Evolutionary conservation across 2,888 invertebrate genomes (phyloP).

Genomic region (Drosophila crucigera): DNA sequence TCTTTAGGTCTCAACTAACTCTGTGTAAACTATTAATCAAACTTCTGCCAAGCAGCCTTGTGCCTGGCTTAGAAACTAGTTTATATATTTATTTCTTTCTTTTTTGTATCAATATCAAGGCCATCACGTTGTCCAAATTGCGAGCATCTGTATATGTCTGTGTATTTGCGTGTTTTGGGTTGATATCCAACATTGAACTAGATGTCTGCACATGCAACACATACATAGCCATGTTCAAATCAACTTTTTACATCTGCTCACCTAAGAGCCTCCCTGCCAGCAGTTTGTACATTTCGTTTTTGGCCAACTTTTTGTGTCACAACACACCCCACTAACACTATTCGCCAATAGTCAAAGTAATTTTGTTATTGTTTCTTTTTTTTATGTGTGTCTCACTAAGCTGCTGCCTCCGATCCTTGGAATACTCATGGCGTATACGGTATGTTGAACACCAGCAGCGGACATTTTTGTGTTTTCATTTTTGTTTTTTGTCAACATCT

Average conservation of each 20-base stretch:
- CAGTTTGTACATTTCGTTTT: slow-evolving; percentile 47
- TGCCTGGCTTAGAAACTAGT: neutral
- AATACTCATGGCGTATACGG: slow-evolving; percentile 41
- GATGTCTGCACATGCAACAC: slow-evolving; percentile 20
- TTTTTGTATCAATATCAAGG: slow-evolving; percentile 40
- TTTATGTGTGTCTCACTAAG: slow-evolving; percentile 23
- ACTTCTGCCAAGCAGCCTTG: neutral
- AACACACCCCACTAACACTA: slow-evolving; percentile 33
- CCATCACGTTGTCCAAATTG: slow-evolving; percentile 27
- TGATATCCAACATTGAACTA: slow-evolving; percentile 44
- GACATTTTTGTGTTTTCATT: slow-evolving; percentile 28
- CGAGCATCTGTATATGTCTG: slow-evolving; percentile 10
- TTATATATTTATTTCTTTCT: neutral
- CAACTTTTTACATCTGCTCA: slow-evolving; percentile 35
- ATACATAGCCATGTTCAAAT: slow-evolving; percentile 19
- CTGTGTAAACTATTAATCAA: slow-evolving; percentile 7
- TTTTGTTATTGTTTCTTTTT: slow-evolving; percentile 40
- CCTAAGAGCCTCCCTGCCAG: slow-evolving; percentile 27
- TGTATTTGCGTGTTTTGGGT: slow-evolving; percentile 16
- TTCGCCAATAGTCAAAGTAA: slow-evolving; percentile 45
- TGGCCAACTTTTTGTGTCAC: slow-evolving; percentile 47
- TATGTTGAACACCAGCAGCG: slow-evolving; percentile 50
- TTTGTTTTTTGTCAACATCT: slow-evolving; percentile 26
- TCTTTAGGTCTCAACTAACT: neutral
- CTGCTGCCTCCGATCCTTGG: slow-evolving; percentile 36